These are phyloP conservation scores for Diacarnus erythraeanus DNA, from an alignment of 37 sponge, comb jelly and placozoan genomes.

Conservation along the genomic window DNA sequence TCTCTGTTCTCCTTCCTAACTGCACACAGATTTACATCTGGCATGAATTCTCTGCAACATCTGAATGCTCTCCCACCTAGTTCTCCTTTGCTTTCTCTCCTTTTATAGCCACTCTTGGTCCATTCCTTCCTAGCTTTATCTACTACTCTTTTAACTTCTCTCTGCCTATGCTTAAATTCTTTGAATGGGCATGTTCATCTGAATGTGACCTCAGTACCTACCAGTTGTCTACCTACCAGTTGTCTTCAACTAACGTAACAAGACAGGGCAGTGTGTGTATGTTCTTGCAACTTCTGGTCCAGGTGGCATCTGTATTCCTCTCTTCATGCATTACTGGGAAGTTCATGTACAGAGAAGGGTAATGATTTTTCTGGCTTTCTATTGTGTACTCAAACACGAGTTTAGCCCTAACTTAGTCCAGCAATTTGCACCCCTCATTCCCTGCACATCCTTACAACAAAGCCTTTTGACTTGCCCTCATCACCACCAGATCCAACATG, in stretches of 20 bases:
- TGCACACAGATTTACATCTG: conserved; percentile 9
- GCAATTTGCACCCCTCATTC: conserved; percentile 26
- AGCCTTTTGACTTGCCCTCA: conserved; percentile 6
- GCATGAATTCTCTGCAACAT: conserved; percentile 24
- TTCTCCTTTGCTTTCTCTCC: conserved; percentile 7
- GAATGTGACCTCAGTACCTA: too few species aligned
- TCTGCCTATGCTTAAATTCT: conserved; percentile 33
- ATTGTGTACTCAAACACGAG: background rate
- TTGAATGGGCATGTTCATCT: too few species aligned
- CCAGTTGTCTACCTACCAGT: background rate
- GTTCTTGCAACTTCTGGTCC: conserved; percentile 8
- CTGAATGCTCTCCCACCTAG: conserved; percentile 35
- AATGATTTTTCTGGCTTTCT: background rate
- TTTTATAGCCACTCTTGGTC: conserved; percentile 13
- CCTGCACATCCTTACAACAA: background rate
- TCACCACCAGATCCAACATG: conserved; percentile 38
- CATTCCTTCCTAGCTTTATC: conserved; percentile 26
- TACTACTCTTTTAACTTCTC: conserved; percentile 48
- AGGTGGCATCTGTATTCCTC: background rate
- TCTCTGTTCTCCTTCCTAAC: conserved; percentile 14
- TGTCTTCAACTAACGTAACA: background rate
- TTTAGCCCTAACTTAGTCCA: conserved; percentile 34
- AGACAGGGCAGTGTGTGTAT: conserved; percentile 6
- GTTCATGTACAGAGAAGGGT: background rate
- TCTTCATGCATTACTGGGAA: background rate